Evolutionary conservation across 2,797 vertebrate genomes (phyloP).

Genomic region (Potorous gilbertii): DNA sequence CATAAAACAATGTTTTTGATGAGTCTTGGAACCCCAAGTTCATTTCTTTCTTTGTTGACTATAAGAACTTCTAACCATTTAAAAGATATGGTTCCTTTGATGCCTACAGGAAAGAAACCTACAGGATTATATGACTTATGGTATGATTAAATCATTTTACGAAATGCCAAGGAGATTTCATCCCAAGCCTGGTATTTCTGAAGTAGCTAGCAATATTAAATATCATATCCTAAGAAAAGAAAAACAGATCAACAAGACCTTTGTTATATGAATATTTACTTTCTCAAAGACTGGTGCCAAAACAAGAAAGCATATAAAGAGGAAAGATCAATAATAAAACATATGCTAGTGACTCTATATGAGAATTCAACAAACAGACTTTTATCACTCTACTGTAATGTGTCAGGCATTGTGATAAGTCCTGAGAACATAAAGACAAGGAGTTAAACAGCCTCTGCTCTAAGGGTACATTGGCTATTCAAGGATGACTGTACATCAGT

Average conservation of each 20-base stretch:
- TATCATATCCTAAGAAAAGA: slow-evolving; percentile 31
- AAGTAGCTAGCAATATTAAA: slow-evolving; percentile 34
- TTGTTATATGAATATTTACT: background rate
- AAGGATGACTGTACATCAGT: slow-evolving; percentile 17
- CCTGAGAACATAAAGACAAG: background rate
- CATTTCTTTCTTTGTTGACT: slow-evolving; percentile 17
- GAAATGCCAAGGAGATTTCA: slow-evolving; percentile 4
- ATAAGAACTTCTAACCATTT: slow-evolving; percentile 8
- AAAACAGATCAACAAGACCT: background rate
- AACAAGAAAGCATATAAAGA: background rate
- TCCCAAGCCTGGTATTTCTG: slow-evolving; percentile 8
- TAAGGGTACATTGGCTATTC: background rate
- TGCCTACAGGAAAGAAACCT: slow-evolving; percentile 24
- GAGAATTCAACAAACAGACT: background rate
- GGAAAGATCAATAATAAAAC: background rate
- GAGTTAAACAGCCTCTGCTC: background rate
- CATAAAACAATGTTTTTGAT: slow-evolving; percentile 1
- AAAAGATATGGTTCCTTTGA: slow-evolving; percentile 27
- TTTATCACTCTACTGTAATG: background rate
- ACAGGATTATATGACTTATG: slow-evolving; percentile 11
- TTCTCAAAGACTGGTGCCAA: slow-evolving; percentile 12
- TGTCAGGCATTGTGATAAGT: background rate
- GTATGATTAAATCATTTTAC: slow-evolving; percentile 26
- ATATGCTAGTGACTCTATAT: background rate
- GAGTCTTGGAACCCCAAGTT: background rate